Evolutionary conservation across 2,113 vertebrate species (phyloP).

Genomic region (Pterocles orientalis): DNA sequence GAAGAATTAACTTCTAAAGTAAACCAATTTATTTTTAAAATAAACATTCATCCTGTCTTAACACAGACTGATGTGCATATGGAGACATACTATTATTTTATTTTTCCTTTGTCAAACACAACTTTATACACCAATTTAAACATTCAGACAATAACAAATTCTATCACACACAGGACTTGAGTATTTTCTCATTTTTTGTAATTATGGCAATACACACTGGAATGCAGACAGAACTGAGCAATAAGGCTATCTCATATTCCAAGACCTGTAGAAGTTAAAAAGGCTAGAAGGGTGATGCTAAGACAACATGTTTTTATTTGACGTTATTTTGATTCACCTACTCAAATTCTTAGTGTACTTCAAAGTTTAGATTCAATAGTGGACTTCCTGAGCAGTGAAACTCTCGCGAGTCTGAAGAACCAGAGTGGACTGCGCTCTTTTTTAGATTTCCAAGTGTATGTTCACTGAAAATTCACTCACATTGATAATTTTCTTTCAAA

Average conservation of each 20-base stretch:
- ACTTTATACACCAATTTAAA: neutral
- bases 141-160: neutral
- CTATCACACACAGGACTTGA: neutral
- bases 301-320: neutral
- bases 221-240: neutral
- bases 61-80: neutral
- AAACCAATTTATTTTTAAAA: neutral
- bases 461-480: neutral
- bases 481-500: neutral
- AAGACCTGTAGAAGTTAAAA: neutral
- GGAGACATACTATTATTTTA: neutral
- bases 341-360: neutral
- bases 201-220: neutral
- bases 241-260: neutral
- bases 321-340: neutral
- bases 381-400: neutral
- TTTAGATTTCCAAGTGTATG: neutral
- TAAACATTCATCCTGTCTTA: neutral
- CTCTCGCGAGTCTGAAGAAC: neutral
- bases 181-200: neutral
- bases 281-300: neutral
- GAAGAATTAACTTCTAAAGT: neutral
- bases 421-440: neutral
- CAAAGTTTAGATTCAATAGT: neutral
- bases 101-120: neutral